Evolutionary conservation across 2,888 invertebrate species (phyloP), one percentile per base, ranked within the genome.

Genomic region (Pseudanteris insignis): DNA sequence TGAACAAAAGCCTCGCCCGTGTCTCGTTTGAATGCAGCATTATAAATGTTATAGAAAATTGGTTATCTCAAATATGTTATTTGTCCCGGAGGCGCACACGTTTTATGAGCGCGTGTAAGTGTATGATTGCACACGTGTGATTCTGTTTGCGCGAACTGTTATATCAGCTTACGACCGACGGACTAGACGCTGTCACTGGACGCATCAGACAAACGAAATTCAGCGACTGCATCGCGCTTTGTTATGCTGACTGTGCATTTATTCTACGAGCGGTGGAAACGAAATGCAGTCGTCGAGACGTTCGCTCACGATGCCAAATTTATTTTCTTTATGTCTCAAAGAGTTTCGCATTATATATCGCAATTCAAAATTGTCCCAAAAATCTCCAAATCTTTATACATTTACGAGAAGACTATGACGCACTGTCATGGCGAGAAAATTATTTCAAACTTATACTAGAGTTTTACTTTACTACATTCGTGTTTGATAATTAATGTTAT

Each of bases 201-300:
- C 37, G 26, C 18, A 26, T 12, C 32, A 32, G 30, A 44, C 53
- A 53, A 58, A 38, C 33, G 44, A 50, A 58, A 58, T 50, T 44
- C 37, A 48, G 38, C 40, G 50, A 38, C 21, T 32, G 25, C 38
- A 24, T 25, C 8, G 28, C 28, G 37, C 44, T 51, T 36, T 43
- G 41, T 59, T 51, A 26, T 28, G 29, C 30, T 9, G 40, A 9
- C n/a, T 18, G 36, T 13, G 28, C 40, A 24, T 37, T 41, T 43
- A 37, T 57, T 48, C 30, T 34, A 46, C 15, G 34, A 26, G 26
- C 14, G 13, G 43, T n/a, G 41, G 30, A 24, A 30, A 44, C 55
- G 50, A 62, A 63, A 48, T 59, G 63, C 51, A 48, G 40, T 29
- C 53, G 55, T 32, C 36, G 46, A 40, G 37, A 32, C 28, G 54